phyloP scores from a whole-genome alignment of 2,113 vertebrate species.

The Zosterops pallidus region DNA sequence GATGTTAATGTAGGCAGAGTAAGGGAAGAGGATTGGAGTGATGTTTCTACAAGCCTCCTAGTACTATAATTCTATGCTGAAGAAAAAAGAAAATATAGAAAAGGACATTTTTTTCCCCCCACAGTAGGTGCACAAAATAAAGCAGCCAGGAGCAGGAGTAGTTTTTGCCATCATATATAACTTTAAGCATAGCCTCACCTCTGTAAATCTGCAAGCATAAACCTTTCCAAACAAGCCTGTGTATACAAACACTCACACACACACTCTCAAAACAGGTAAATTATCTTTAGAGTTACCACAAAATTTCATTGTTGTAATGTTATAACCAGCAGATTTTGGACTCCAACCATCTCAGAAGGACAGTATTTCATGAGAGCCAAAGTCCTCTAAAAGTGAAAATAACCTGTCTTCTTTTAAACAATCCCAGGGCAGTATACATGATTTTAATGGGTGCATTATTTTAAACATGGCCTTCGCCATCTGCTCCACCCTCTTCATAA shows the following conservation, averaged over 20 bases:
- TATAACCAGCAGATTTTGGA: background rate
- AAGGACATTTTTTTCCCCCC: background rate
- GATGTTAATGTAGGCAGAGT: background rate
- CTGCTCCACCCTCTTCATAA: background rate
- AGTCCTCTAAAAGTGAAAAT: background rate
- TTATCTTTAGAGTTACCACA: background rate
- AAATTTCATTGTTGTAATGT: background rate
- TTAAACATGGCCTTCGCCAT: constrained; percentile 24
- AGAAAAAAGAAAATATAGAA: background rate
- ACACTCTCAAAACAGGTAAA: background rate
- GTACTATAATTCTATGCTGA: background rate
- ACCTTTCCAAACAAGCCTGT: background rate
- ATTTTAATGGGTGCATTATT: background rate
- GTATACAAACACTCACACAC: background rate
- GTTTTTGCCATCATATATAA: background rate
- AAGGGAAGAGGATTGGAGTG: background rate
- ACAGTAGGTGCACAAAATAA: constrained; percentile 16
- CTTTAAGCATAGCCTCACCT: background rate
- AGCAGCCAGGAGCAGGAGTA: background rate
- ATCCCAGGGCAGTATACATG: background rate
- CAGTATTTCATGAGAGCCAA: background rate
- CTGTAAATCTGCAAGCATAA: background rate
- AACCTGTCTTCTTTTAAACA: background rate
- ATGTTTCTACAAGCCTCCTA: background rate
- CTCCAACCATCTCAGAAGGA: background rate